phyloP scores from a whole-genome alignment of 2,888 invertebrate genomes.

The Heliconius aoede region DNA sequence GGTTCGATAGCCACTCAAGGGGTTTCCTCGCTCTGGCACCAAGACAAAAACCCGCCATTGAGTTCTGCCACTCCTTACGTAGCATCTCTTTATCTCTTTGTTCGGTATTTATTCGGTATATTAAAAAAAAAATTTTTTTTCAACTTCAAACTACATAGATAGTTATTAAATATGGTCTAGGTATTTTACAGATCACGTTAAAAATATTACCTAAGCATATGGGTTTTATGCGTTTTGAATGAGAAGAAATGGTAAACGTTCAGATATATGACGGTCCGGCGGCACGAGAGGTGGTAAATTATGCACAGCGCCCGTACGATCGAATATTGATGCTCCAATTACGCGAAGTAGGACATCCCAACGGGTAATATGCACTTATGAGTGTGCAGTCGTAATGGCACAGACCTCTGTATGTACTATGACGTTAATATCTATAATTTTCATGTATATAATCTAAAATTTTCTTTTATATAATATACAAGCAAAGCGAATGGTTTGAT shows the following conservation, averaged over 20 bases:
- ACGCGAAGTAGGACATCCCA: conserved; percentile 57
- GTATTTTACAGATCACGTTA: no score
- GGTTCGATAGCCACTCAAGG: no score
- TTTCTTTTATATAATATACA: no score
- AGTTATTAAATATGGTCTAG: no score
- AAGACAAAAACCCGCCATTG: no score
- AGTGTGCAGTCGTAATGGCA: background rate
- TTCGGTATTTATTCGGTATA: no score
- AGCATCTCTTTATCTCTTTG: no score
- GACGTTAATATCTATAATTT: background rate
- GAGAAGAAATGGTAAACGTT: conserved; percentile 10
- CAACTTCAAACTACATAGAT: no score
- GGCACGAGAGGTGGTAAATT: conserved; percentile 53
- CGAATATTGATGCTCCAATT: conserved; percentile 71
- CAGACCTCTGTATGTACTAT: background rate
- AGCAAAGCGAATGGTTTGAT: no score
- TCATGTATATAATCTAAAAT: background rate
- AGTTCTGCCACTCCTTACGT: no score
- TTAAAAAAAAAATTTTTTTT: no score
- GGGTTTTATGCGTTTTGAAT: background rate
- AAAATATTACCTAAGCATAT: background rate
- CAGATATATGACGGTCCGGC: conserved; percentile 23
- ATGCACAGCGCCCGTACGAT: conserved; percentile 60
- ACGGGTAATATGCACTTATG: conserved; percentile 31
- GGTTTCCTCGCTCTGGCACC: no score